Base-by-base conservation (phyloP, 2,888 invertebrate genomes). In the Trichogramma evanescens region DNA sequence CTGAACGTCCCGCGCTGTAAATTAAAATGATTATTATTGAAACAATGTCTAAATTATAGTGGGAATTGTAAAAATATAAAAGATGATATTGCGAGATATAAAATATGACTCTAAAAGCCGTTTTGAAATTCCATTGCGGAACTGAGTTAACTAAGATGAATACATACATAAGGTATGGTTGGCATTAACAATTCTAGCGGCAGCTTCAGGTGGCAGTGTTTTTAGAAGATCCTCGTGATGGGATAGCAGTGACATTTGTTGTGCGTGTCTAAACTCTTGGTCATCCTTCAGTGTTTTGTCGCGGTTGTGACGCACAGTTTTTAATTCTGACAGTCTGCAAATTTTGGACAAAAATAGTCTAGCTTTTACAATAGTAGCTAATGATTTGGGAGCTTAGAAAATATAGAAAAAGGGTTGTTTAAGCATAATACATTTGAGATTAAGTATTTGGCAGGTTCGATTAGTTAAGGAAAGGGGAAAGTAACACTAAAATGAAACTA, bases 241-340 rank as follows among this genome's bases (percentile, higher is more conserved):
- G 42, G 88, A 86, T 74, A 91, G 78, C 65, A 90, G 81, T 43
- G 88, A 84, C 83, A 90, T 83, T 78, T 90, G 89, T 62, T 89
- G 83, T 63, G 79, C 75, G 66, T 89, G 85, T 40, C 91, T 82
- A 69, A 85, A 81, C 67, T 91, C 88, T 71, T 89, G 87, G 68
- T 92, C 91, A 63, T 89, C 87, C 53, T 87, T 83, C 66, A 91
- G 78, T 53, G 84, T 82, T 69, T 91, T 88, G 78, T 91, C 91
- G 70, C 86, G 86, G 68, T 84, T 84, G 76, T 92, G 89, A 65
- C 83, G 85, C 65, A 91, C 86, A 59, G 82, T 84, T 69, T 87
- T 89, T 67, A 92, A 78, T 79, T 92, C 88, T 6, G 88, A 86
- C 69, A 90, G 79, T 78, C 89, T 88, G 74, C 61, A 75, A 72